Conservation (phyloP, 2,888 invertebrate species). For the Philereme vetulata region DNA sequence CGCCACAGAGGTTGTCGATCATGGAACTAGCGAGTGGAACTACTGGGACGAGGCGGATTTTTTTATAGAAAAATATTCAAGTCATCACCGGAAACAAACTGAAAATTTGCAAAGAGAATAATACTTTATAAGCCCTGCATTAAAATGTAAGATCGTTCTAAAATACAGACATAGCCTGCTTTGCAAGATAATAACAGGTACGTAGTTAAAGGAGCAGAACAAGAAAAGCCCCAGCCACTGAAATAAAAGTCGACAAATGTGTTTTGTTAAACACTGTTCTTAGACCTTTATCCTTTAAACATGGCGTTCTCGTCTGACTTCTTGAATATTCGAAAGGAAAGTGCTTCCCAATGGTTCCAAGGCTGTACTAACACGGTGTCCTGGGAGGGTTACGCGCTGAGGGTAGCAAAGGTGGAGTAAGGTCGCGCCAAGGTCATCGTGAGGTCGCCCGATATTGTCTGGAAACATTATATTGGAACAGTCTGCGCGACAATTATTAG, state of each 20-base stretch:
- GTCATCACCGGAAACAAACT: no score
- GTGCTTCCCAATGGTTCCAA: constrained; percentile 61
- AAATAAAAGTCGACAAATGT: background rate
- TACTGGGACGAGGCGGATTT: no score
- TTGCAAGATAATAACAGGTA: no score
- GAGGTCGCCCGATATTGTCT: constrained; percentile 60
- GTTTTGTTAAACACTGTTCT: background rate
- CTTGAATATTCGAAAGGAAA: constrained; percentile 24
- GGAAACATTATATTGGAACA: constrained; percentile 53
- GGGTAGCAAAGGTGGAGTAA: constrained; percentile 53
- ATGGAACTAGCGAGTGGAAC: no score
- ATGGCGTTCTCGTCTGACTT: background rate
- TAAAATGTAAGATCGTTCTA: no score
- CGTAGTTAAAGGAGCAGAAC: background rate
- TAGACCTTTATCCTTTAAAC: constrained; percentile 6
- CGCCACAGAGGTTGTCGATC: no score
- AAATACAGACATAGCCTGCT: no score
- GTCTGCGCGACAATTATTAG: constrained; percentile 39
- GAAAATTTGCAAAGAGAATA: no score
- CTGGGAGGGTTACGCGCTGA: constrained; percentile 52
- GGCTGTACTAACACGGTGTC: constrained; percentile 63
- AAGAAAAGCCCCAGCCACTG: no score
- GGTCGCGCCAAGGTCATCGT: constrained; percentile 68
- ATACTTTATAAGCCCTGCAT: no score
- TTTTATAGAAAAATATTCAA: no score